These are phyloP conservation scores for Biston stratarius DNA, from an alignment of 2,888 invertebrate genomes.

Conservation along the genomic window DNA sequence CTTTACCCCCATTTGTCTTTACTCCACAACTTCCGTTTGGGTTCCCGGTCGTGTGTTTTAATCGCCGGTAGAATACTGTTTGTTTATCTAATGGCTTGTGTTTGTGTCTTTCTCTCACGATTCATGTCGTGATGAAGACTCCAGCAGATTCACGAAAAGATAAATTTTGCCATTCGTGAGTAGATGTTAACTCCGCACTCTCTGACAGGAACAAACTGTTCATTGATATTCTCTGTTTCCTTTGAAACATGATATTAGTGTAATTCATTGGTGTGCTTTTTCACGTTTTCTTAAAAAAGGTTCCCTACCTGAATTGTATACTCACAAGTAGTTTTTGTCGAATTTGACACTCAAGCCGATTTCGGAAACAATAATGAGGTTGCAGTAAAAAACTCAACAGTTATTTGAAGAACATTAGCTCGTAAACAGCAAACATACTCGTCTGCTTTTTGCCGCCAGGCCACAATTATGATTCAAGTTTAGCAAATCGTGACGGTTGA, in stretches of 20 bases:
- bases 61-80: slow-evolving; percentile 48
- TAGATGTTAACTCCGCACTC: slow-evolving; percentile 50
- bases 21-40: slow-evolving; percentile 25
- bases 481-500: slow-evolving; percentile 44
- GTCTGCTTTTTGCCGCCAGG: slow-evolving; percentile 23
- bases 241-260: slow-evolving; percentile 13
- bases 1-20: slow-evolving; percentile 25
- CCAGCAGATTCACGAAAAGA: slow-evolving; percentile 78
- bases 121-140: slow-evolving; percentile 70
- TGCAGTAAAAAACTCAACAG: slow-evolving; percentile 24
- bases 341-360: slow-evolving; percentile 10
- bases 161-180: slow-evolving; percentile 65
- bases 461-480: slow-evolving; percentile 32
- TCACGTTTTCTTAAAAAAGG: slow-evolving; percentile 1
- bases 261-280: slow-evolving; percentile 3
- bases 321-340: slow-evolving; percentile 8
- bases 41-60: slow-evolving; percentile 41
- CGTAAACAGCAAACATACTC: slow-evolving; percentile 18
- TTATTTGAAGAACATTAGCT: slow-evolving; percentile 32
- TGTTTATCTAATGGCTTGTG: slow-evolving; percentile 56
- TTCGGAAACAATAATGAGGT: slow-evolving; percentile 8
- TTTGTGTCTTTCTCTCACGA: slow-evolving; percentile 63
- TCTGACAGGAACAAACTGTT: slow-evolving; percentile 36
- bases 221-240: slow-evolving; percentile 37
- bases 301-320: slow-evolving; percentile 5